Evolutionary conservation across 35 echinoderm and acorn worm species (phyloP).

Genomic region (Antedon bifida): DNA sequence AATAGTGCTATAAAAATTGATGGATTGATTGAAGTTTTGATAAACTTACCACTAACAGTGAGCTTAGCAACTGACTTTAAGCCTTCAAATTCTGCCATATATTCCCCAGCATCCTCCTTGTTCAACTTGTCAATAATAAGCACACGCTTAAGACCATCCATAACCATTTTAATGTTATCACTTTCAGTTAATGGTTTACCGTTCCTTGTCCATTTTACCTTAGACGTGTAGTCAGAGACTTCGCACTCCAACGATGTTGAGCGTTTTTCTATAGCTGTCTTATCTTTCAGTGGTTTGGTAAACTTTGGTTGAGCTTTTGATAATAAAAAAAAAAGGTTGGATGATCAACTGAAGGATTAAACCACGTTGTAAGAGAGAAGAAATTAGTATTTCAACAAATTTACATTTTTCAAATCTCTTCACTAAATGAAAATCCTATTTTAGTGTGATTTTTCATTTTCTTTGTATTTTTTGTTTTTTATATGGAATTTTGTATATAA

Average conservation of each 20-base stretch:
- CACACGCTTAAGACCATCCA: slow-evolving; percentile 11
- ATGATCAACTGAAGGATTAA: not conserved
- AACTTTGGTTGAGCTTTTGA: slow-evolving; percentile 73
- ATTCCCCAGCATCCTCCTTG: slow-evolving; percentile 51
- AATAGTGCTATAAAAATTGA: too few relatives aligned
- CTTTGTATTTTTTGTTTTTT: too few relatives aligned
- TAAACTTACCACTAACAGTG: slow-evolving; percentile 39
- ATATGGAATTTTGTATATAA: too few relatives aligned
- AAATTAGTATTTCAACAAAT: too few relatives aligned
- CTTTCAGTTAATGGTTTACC: slow-evolving; percentile 30
- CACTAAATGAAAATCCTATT: too few relatives aligned
- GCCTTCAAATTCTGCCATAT: slow-evolving; percentile 50
- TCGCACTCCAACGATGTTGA: slow-evolving; percentile 51
- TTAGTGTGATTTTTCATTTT: too few relatives aligned
- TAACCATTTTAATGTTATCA: slow-evolving; percentile 28
- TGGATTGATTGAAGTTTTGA: too few relatives aligned
- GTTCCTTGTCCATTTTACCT: slow-evolving; percentile 64
- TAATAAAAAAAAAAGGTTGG: not conserved
- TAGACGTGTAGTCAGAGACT: slow-evolving; percentile 34
- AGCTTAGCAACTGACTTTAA: slow-evolving; percentile 57
- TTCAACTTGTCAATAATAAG: slow-evolving; percentile 41
- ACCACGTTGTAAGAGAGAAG: too few relatives aligned
- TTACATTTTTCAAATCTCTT: too few relatives aligned
- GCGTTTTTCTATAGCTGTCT: slow-evolving; percentile 36
- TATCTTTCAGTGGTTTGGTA: slow-evolving; percentile 36